Conservation (phyloP, 2,113 vertebrate genomes). For the Hypocryptadius cinnamomeus region DNA sequence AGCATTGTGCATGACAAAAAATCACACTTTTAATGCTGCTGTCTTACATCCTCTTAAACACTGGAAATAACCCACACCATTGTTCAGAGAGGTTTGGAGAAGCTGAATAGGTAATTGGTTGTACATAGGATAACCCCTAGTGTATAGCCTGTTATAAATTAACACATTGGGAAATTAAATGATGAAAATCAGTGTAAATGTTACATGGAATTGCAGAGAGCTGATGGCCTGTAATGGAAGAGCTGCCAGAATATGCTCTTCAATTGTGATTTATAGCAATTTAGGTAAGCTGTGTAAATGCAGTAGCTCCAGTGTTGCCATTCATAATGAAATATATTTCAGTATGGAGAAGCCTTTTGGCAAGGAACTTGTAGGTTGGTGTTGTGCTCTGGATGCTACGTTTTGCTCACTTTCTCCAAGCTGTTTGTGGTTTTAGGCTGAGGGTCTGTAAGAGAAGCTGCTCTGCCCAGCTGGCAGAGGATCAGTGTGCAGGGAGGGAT, state of each 20-base stretch:
- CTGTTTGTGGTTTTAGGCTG: background rate
- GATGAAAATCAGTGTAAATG: background rate
- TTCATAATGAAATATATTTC: background rate
- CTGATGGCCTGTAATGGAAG: background rate
- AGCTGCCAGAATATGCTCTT: background rate
- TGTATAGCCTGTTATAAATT: background rate
- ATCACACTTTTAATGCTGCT: background rate
- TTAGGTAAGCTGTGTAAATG: background rate
- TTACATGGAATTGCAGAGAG: background rate
- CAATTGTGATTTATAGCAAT: background rate
- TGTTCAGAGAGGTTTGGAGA: background rate
- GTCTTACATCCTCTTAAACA: background rate
- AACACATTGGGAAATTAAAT: constrained; percentile 7
- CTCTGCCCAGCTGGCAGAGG: background rate
- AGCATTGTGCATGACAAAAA: background rate
- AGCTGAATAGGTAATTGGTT: background rate
- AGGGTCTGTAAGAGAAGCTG: background rate
- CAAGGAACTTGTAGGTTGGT: background rate
- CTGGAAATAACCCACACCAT: background rate
- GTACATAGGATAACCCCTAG: background rate
- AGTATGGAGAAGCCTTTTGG: background rate
- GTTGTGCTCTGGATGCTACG: fast-evolving
- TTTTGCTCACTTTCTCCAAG: background rate
- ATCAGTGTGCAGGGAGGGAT: background rate
- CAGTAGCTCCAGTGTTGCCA: background rate